phyloP scores from a whole-genome alignment of 2,797 vertebrate species.

The Telmatherina bonti region DNA sequence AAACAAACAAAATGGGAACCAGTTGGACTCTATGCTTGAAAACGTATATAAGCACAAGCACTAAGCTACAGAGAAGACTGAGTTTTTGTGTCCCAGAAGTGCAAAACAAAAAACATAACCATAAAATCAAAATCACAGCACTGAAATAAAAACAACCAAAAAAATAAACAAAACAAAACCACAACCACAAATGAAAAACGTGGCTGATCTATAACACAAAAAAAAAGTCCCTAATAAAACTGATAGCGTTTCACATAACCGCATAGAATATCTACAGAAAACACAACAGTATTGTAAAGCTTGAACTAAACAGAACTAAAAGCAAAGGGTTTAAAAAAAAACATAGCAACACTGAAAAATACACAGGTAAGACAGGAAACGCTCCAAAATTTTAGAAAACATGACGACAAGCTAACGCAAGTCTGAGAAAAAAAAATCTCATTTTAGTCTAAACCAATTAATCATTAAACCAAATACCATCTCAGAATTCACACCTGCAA shows the following conservation, averaged over 20 bases:
- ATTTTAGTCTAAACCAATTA: too few species aligned
- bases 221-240: neutral
- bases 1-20: conserved; percentile 70
- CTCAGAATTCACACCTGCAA: too few species aligned
- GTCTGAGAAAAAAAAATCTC: too few species aligned
- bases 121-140: neutral
- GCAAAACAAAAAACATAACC: neutral
- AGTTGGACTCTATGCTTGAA: conserved; percentile 61
- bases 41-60: conserved; percentile 30
- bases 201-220: neutral
- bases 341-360: neutral
- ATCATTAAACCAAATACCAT: too few species aligned
- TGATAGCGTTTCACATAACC: neutral
- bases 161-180: neutral
- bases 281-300: neutral
- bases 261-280: neutral
- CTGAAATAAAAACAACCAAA: neutral
- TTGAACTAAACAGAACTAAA: neutral
- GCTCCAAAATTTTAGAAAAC: too few species aligned
- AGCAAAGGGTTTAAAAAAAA: neutral
- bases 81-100: neutral
- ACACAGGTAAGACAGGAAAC: too few species aligned
- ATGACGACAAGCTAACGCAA: too few species aligned
- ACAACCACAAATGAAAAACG: neutral
- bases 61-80: neutral